Evolutionary conservation across 53 echinoderm and acorn worm genomes (phyloP).

Genomic region (Pentamera pediparva): DNA sequence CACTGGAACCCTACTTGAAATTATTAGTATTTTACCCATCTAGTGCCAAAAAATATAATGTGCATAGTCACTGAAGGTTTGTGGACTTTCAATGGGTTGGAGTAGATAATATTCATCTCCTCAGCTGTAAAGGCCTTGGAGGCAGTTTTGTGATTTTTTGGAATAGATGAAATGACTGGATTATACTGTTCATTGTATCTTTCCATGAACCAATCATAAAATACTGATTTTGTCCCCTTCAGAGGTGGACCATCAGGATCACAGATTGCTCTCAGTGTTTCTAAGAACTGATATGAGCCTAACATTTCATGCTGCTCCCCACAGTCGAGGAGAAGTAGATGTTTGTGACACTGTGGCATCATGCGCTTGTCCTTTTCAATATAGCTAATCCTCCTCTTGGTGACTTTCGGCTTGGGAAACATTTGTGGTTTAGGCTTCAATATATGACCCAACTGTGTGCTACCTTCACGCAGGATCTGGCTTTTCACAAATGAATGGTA

Average conservation of each 20-base stretch:
- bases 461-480: conserved; percentile 37
- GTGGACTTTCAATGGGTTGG: conserved; percentile 36
- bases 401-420: conserved; percentile 52
- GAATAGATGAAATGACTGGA: conserved; percentile 4
- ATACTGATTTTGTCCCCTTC: conserved; percentile 50
- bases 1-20: conserved; percentile 27
- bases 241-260: conserved; percentile 46
- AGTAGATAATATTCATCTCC: conserved; percentile 63
- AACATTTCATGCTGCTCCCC: conserved; percentile 29
- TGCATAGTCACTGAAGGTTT: conserved; percentile 51
- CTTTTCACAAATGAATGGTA: conserved; percentile 28
- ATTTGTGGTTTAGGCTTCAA: conserved; percentile 41
- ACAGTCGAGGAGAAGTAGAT: conserved; percentile 32
- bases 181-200: conserved; percentile 16
- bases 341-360: conserved; percentile 49
- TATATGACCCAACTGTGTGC: conserved; percentile 31
- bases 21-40: conserved; percentile 33
- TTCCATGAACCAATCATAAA: conserved; percentile 49
- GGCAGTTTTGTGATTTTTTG: background rate
- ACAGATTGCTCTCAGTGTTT: conserved; percentile 54
- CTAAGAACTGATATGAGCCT: conserved; percentile 43
- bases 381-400: conserved; percentile 41
- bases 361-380: conserved; percentile 56
- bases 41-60: conserved; percentile 16
- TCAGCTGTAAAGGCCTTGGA: conserved; percentile 40